phyloP scores from a whole-genome alignment of 2,888 invertebrate genomes.

The Crossocerus cetratus region DNA sequence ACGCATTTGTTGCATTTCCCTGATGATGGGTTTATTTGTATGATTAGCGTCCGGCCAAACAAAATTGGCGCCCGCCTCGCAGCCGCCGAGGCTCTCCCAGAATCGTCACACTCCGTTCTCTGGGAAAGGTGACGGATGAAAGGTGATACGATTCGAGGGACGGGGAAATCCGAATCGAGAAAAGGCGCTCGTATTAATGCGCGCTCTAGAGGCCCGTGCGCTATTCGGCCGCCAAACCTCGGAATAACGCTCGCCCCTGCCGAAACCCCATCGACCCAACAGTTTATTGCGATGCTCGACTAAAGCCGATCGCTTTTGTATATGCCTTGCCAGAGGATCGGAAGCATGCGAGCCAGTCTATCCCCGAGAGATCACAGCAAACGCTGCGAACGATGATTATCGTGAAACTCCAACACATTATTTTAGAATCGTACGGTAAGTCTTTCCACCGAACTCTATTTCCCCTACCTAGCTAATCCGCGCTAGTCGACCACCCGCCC shows the following conservation, averaged over 20 bases:
- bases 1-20: constrained; percentile 35
- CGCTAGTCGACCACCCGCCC: no score
- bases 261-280: constrained; percentile 4
- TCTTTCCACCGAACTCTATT: constrained; percentile 3
- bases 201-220: constrained; percentile 27
- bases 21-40: constrained; percentile 44
- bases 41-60: constrained; percentile 43
- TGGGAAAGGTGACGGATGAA: constrained; percentile 32
- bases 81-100: constrained; percentile 8
- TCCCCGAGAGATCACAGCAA: constrained; percentile 21
- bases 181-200: constrained; percentile 36
- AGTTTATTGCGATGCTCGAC: constrained; percentile 12
- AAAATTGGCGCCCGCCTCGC: constrained; percentile 25
- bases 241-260: constrained; percentile 8
- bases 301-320: constrained; percentile 5
- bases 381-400: constrained; percentile 40
- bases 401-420: constrained; percentile 20
- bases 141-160: constrained; percentile 32
- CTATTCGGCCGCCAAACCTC: constrained; percentile 22
- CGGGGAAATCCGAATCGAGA: constrained; percentile 28
- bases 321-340: constrained; percentile 22
- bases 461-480: background rate
- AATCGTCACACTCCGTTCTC: constrained; percentile 25
- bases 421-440: constrained; percentile 49
- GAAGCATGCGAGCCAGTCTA: constrained; percentile 23